Percentiles rank a stretch among this genome's conserved stretches.
Conservation (phyloP, 2,113 vertebrate species). For the Poicephalus gulielmi region DNA sequence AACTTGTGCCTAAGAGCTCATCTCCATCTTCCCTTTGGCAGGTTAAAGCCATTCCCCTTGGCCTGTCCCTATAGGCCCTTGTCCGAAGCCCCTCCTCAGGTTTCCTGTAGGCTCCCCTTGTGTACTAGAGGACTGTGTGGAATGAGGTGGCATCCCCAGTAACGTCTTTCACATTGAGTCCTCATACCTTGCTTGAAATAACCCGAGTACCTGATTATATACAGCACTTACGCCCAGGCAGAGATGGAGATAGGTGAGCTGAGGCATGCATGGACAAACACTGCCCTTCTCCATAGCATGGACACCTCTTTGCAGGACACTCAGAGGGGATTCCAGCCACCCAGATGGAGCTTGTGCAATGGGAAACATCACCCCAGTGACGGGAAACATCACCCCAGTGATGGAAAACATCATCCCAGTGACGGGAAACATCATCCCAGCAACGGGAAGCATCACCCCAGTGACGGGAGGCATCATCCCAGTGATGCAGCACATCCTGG, state of each 20-base stretch:
- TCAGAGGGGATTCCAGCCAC: neutral
- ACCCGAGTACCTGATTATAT: fast-evolving
- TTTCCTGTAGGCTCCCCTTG: neutral
- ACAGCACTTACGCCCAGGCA: neutral
- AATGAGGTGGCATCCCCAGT: neutral
- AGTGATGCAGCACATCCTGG: too few relatives aligned
- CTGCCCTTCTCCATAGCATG: neutral
- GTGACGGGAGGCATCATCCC: neutral
- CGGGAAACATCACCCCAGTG: neutral
- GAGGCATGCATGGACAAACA: fast-evolving
- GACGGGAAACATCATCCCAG: neutral
- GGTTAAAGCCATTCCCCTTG: neutral
- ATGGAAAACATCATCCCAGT: neutral
- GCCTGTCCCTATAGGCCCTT: neutral
- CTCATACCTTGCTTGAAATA: neutral
- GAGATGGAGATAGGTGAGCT: neutral
- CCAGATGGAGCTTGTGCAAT: fast-evolving
- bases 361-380: neutral
- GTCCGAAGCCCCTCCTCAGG: neutral
- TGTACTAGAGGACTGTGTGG: neutral
- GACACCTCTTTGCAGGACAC: neutral
- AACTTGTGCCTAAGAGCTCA: neutral
- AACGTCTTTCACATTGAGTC: fast-evolving
- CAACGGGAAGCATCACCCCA: too few relatives aligned
- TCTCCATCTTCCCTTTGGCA: neutral